Evolutionary conservation across 2,888 invertebrate genomes (phyloP), one percentile per base, ranked within the genome.

Genomic region (Drosophila conformis): DNA sequence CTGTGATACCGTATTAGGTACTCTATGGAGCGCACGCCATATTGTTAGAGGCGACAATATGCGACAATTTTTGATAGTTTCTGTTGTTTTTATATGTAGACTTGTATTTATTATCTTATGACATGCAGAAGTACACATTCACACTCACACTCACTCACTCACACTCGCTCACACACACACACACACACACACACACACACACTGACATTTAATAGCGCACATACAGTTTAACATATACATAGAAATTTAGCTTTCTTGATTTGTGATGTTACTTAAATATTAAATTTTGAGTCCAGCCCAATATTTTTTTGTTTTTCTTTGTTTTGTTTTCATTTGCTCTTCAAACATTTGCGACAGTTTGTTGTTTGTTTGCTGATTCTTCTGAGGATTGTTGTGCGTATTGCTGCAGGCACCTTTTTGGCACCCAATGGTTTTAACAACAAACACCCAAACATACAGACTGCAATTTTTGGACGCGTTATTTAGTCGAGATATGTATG

Each of bases 231-330:
- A 63, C 70, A 74, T 79, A 70, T 70, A 80, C 61, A 77, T 73
- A 75, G 51, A 77, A 67, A 69, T 57, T 67, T 64, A 59, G 51
- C 40, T 40, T 42, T 57, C 48, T 29, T 21, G 52, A 53, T 66
- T 63, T 75, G 65, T 71, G 68, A 67, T 72, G 64, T 81, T 73
- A 48, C 82, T 81, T 89, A 89, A 85, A 90, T 74, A 83, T 73
- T 83, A 81, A 82, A 75, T 87, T 91, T 91, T 91, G 90, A 91
- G 91, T 83, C 91, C 91, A 91, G 91, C 91, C 91, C 91, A 91
- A 91, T 85, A 90, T 84, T 76, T 78, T 76, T 75, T 74, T 65
- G 65, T 56, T 69, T 66, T 56, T 57, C 60, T 81, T 70, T 66
- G 53, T 33, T 61, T 70, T 70, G 61, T 75, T 63, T 65, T 54